phyloP scores from a whole-genome alignment of 2,113 vertebrate genomes.

The Isichthys henryi region DNA sequence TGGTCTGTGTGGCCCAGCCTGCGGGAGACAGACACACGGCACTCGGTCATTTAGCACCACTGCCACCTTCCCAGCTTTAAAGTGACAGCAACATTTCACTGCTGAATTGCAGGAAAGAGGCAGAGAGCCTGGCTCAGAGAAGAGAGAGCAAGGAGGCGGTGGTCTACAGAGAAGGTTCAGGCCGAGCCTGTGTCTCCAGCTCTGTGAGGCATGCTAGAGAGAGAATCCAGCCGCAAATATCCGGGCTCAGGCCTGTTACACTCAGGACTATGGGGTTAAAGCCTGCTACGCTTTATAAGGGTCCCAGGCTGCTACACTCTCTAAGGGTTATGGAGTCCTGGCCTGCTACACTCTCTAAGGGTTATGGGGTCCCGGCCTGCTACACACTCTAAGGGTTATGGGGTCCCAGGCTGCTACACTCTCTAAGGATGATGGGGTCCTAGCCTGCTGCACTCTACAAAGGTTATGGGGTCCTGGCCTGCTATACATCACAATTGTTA shows the following conservation, averaged over 20 bases:
- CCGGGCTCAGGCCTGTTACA: background rate
- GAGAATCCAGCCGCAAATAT: background rate
- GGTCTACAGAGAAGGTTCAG: background rate
- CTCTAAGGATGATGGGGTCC: no score
- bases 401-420: background rate
- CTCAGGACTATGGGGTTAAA: background rate
- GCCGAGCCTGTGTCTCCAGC: background rate
- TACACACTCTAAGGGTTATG: background rate
- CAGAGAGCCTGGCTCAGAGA: no score
- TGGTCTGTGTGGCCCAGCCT: constrained; percentile 89
- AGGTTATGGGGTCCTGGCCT: background rate
- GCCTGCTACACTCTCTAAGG: background rate
- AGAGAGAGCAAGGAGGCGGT: background rate
- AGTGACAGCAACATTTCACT: background rate
- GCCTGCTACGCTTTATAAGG: background rate
- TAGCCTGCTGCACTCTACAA: background rate
- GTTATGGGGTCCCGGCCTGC: background rate
- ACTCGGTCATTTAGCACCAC: background rate
- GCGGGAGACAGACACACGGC: constrained; percentile 34
- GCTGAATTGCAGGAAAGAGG: background rate
- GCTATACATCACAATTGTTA: no score
- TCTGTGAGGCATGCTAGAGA: background rate
- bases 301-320: background rate
- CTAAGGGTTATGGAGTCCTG: background rate
- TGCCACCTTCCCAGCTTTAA: background rate